These are phyloP conservation scores for Ptychodera flava DNA, from an alignment of 35 echinoderm and acorn worm genomes.

Conservation along the genomic window DNA sequence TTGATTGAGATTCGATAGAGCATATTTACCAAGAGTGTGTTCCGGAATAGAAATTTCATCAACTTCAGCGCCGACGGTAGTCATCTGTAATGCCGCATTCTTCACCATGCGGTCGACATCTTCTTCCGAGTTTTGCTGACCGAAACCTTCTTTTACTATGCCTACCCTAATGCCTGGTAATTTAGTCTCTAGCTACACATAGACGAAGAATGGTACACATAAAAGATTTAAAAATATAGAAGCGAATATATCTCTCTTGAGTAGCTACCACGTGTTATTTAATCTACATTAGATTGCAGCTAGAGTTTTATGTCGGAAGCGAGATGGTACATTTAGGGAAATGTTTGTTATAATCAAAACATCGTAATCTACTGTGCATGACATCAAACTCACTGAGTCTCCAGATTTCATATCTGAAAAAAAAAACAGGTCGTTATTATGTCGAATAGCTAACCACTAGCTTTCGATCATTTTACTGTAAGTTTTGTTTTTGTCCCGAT, in stretches of 20 bases:
- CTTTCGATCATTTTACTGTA: no score
- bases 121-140: not conserved
- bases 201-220: not conserved
- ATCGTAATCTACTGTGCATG: no score
- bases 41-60: slow-evolving; percentile 30
- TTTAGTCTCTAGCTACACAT: slow-evolving; percentile 20
- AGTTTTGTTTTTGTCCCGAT: not conserved
- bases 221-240: not conserved
- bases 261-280: not conserved
- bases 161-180: slow-evolving; percentile 30
- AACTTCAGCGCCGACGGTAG: slow-evolving; percentile 6
- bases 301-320: not conserved
- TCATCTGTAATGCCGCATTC: slow-evolving; percentile 5
- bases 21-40: no score
- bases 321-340: not conserved
- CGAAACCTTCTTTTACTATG: slow-evolving; percentile 42
- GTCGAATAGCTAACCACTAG: no score
- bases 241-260: not conserved
- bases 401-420: no score
- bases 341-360: not conserved
- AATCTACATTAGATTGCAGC: not conserved
- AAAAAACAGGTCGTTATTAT: no score
- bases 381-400: no score
- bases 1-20: no score
- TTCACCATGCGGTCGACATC: slow-evolving; percentile 8